Evolutionary conservation across 2,113 vertebrate genomes (phyloP), one percentile per base, ranked within the genome.

Genomic region (Anser brachyrhynchus): DNA sequence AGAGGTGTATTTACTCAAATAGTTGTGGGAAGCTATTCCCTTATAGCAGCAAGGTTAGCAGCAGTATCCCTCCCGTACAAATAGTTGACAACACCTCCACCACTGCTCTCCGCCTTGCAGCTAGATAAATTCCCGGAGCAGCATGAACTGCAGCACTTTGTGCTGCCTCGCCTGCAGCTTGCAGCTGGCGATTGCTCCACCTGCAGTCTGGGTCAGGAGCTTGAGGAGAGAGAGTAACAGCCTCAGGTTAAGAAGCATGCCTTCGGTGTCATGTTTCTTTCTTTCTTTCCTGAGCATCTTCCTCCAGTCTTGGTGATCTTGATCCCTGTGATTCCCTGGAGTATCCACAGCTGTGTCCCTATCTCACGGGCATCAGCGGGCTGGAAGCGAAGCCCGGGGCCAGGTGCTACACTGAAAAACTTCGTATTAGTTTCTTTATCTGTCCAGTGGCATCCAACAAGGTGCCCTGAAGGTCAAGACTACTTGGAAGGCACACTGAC

Each of bases 71-170:
- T 59, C 37, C 52, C 6, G n/a, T 26, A 5, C 8, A 44, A 25
- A 17, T 20, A 41, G 33, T 4, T 41, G 28, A 65, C 37, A 67
- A 17, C 58, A 41, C 43, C 11, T 46, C 18, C 74, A 67, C 17
- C 28, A 13, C 52, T 31, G 51, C 22, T 64, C 21, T 66, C 37
- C 57, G 37, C 4, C 51, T 59, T 18, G 3, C 26, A 62, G 44
- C 20, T 2, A 46, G 58, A 12, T 2, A 14, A 49, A 41, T 35
- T 22, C 52, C 59, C n/a, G 12, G 37, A 4, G 33, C 65, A 26
- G 17, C 0, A 12, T 7, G 59, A 19, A 8, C 10, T 4, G 0
- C 3, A 7, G 57, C 49, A 16, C 23, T 1, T 1, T 14, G 18
- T 8, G 33, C 44, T 65, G 49, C 80, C 37, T n/a, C 7, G 17